Evolutionary conservation across 1,140 invertebrate species (phyloP).

Genomic region (Nephotettix cincticeps): DNA sequence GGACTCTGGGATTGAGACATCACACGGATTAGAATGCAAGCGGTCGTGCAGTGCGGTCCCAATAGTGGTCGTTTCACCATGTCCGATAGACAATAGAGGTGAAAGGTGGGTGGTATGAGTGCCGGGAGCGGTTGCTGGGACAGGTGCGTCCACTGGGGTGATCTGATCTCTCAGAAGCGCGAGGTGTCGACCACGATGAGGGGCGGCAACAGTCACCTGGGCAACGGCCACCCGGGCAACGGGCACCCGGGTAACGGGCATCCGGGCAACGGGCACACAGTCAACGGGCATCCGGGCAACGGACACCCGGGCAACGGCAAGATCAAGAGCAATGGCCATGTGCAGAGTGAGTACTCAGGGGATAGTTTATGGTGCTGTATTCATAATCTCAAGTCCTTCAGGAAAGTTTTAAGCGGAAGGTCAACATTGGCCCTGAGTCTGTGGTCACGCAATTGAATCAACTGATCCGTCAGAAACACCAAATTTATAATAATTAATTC

Average conservation of each 20-base stretch:
- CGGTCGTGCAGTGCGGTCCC: neutral
- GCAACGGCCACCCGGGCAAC: neutral
- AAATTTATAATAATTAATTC: too few species aligned
- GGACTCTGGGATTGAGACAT: constrained; percentile 4
- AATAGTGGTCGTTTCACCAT: constrained; percentile 10
- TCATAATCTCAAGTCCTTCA: too few species aligned
- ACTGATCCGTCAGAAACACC: too few species aligned
- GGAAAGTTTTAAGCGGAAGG: too few species aligned
- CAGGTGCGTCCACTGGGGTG: constrained; percentile 34
- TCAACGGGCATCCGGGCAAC: neutral
- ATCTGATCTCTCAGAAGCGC: constrained; percentile 20
- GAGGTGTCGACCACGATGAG: constrained; percentile 13
- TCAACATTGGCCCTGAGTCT: too few species aligned
- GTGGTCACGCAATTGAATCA: too few species aligned
- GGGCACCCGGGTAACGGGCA: constrained; percentile 11
- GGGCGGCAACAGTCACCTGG: constrained; percentile 26
- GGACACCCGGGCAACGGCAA: constrained; percentile 19
- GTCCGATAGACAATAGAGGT: neutral
- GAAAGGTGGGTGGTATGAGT: neutral
- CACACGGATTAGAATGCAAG: neutral
- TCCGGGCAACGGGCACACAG: neutral
- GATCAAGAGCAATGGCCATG: constrained; percentile 5
- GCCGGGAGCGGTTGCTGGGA: constrained; percentile 27
- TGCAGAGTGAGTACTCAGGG: constrained; percentile 9
- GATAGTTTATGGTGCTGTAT: too few species aligned